Evolutionary conservation across 2,113 vertebrate species (phyloP).

Genomic region (Cairina moschata): DNA sequence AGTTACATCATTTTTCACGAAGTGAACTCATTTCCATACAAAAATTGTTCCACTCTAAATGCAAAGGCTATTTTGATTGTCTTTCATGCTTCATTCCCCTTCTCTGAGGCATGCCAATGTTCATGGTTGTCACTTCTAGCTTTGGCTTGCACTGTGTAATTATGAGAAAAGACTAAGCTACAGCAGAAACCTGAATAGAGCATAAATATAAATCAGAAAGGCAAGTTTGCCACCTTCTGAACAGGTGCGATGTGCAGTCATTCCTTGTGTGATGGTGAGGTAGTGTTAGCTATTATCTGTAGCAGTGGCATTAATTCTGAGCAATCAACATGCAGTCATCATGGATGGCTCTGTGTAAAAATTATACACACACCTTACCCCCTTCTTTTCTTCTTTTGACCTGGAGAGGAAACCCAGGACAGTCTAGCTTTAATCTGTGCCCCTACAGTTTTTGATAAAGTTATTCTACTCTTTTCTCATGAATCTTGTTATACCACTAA

Average conservation of each 20-base stretch:
- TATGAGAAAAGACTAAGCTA: neutral
- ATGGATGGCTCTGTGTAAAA: neutral
- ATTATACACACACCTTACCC: accelerated
- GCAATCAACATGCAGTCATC: neutral
- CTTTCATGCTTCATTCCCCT: neutral
- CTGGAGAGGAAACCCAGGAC: neutral
- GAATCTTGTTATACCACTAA: neutral
- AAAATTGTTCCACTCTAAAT: neutral
- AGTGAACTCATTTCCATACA: neutral
- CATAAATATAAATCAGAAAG: neutral
- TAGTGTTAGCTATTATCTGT: neutral
- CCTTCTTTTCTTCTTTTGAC: neutral
- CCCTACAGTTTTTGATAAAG: neutral
- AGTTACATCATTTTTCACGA: neutral
- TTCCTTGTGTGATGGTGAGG: accelerated
- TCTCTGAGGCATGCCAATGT: neutral
- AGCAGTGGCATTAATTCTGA: neutral
- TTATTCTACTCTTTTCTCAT: neutral
- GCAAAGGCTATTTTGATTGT: conserved; percentile 8
- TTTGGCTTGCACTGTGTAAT: neutral
- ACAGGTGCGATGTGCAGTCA: neutral
- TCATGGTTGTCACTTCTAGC: neutral
- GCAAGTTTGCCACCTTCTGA: neutral
- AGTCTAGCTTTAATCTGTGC: neutral
- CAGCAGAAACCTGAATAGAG: neutral